Evolutionary conservation across 2,888 invertebrate genomes (phyloP), one percentile per base, ranked within the genome.

Genomic region (Drosophila mimica): DNA sequence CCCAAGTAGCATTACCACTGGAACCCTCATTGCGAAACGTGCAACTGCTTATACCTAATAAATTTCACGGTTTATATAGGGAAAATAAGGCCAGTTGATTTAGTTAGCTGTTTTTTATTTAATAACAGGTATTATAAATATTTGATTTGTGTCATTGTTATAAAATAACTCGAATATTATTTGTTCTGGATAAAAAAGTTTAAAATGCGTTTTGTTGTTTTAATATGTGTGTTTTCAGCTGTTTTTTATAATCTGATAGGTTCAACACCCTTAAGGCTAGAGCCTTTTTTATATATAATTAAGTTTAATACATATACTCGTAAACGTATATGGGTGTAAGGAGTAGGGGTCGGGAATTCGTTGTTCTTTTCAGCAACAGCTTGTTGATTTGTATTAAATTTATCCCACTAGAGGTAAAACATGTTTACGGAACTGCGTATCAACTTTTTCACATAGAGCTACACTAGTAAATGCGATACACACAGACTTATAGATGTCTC

Each of bases 81-180:
- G 17, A 31, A 46, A 6, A 25, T 15, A 25, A 40, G 25, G 25
- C 48, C 48, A 58, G 17, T 28, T 72, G 36, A 3, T 52, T 46
- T 73, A 53, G 46, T 40, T 66, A 72, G 31, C 34, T 73, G 73
- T 72, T 56, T 28, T 7, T 28, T 38, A 33, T 7, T 28, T 38
- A 33, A 17, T 13, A 17, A 9, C 15, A 17, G 33, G 9, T 13
- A 4, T 36, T 36, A 20, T 11, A 11, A 0, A 43, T 2, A 20
- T 40, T 40, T 25, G 4, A 25, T 36, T 25, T 17, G 25, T 11
- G 54, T 6, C 6, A 54, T 34, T 53, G 25, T 17, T 8, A 34
- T 25, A 4, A 52, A 33, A 52, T 31, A 20, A 15, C 15, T 15
- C 20, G 3, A 36, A 36, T 17, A 20, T 33, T 20, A 6, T 33